Evolutionary conservation across 2,888 invertebrate species (phyloP), one percentile per base, ranked within the genome.

Genomic region (Litoditis marina): DNA sequence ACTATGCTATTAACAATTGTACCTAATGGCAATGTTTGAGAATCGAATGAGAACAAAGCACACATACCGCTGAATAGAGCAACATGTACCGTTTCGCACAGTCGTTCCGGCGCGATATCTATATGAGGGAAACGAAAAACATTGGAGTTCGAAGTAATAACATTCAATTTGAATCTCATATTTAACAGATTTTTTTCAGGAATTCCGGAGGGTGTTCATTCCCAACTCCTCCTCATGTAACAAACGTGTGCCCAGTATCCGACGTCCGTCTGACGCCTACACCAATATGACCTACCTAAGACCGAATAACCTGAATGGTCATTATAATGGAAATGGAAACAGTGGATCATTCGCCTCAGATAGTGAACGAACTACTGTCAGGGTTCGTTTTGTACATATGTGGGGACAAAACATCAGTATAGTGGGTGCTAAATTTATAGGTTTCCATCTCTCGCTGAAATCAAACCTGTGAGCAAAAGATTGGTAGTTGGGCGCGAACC

Each of bases 161-260:
- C n/a, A n/a, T n/a, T n/a, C n/a, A n/a, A n/a, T n/a, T n/a, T n/a
- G n/a, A n/a, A n/a, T n/a, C n/a, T n/a, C n/a, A n/a, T n/a, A n/a
- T 34, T 49, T 47, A 22, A 11, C 7, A 54, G 7, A 8, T 34
- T 46, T 28, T 36, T 58, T 75, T 19, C 54, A 81, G 81, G 81
- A 81, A 63, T 81, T 81, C 66, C 71, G 77, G 11, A 74, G 81
- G n/a, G 80, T 81, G 13, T 81, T 82, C 65, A 68, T 81, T 19
- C 80, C 80, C 1, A 47, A 61, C 16, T 64, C 67, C 16, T 60
- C 69, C 22, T 59, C 63, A 52, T 76, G 75, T 50, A 60, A 31
- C 22, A 57, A 50, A 16, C 50, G 66, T 27, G 63, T 63, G 52
- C 28, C 47, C n/a, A 53, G 53, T 51, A 58, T 64, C 19, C 63